Evolutionary conservation across 1,140 invertebrate genomes (phyloP), one percentile per base, ranked within the genome.

Genomic region (Contarinia nasturtii): DNA sequence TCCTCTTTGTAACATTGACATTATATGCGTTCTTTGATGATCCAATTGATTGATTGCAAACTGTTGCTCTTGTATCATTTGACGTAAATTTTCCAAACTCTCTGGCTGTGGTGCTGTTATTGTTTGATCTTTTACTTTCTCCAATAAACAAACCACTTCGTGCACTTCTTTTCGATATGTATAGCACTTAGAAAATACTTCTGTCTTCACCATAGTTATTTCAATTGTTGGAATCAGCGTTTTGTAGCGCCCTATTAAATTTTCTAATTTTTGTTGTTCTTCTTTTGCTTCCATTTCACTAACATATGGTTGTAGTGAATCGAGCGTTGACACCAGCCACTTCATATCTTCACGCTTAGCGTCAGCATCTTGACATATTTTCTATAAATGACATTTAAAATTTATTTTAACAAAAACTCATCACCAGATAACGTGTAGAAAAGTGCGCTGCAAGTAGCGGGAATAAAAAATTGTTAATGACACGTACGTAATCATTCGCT

Each of bases 271-370:
- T 44, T 77, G 74, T 63, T 92, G 85, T 65, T 86, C 81, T n/a
- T 69, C 57, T 48, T 75, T 65, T 8, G 79, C 79, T 64, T 93
- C 84, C 41, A 75, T 70, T 53, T 89, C 82, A 4, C 79, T 75
- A 53, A 82, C 78, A 61, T 89, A 86, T 34, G 81, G 77, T 5
- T 84, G 75, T 46, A 96, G 69, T 50, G 79, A 80, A 54, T 95
- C 88, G 33, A 95, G 63, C 15, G 82, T 87, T 65, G 91, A 83
- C 1, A 92, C 86, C 38, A 96, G 67, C 86, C 88, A 92, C 57
- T 92, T 92, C 79, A 93, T 90, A 53, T 91, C 86, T 64, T 93
- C 88, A 43, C 84, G 73, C 60, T 86, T 86, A 41, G 73, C 75
- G 58, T 92, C 86, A 49, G 91, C 87, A 67, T 93, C 86, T 42